These are phyloP conservation scores for Thymelicus sylvestris DNA, from an alignment of 2,888 invertebrate species.

Conservation along the genomic window DNA sequence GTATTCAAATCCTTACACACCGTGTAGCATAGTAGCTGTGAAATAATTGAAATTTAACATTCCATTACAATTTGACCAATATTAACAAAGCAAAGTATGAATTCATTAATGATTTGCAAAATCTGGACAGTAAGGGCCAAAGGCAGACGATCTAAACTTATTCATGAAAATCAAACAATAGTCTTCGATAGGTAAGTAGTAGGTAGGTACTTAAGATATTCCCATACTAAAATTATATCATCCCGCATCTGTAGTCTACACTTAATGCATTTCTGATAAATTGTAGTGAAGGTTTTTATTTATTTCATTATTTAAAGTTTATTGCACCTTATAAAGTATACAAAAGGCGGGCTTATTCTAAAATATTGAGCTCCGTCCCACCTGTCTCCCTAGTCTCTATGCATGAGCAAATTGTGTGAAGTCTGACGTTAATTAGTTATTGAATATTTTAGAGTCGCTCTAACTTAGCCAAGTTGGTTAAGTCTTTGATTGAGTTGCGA, in stretches of 20 bases:
- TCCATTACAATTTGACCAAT: no score
- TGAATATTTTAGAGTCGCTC: constrained; percentile 81
- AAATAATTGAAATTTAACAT: no score
- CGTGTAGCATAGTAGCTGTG: no score
- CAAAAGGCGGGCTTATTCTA: not conserved
- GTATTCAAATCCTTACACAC: no score
- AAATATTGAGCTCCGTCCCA: constrained; percentile 24
- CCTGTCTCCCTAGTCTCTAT: constrained; percentile 42
- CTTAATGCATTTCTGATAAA: no score
- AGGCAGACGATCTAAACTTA: not conserved
- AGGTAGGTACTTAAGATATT: no score
- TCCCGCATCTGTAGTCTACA: no score
- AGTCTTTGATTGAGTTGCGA: constrained; percentile 71
- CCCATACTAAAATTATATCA: no score
- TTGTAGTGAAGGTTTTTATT: no score
- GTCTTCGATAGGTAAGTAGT: not conserved
- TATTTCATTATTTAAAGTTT: not conserved
- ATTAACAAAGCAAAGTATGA: not conserved
- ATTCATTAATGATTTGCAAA: not conserved
- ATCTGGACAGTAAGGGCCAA: not conserved
- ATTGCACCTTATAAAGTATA: no score
- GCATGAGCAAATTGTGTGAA: constrained; percentile 58
- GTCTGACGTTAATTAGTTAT: constrained; percentile 68
- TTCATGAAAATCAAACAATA: not conserved
- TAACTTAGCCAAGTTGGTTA: constrained; percentile 78